Evolutionary conservation across 2,797 vertebrate species (phyloP), one percentile per base, ranked within the genome.

Genomic region (Sebastes cheni): DNA sequence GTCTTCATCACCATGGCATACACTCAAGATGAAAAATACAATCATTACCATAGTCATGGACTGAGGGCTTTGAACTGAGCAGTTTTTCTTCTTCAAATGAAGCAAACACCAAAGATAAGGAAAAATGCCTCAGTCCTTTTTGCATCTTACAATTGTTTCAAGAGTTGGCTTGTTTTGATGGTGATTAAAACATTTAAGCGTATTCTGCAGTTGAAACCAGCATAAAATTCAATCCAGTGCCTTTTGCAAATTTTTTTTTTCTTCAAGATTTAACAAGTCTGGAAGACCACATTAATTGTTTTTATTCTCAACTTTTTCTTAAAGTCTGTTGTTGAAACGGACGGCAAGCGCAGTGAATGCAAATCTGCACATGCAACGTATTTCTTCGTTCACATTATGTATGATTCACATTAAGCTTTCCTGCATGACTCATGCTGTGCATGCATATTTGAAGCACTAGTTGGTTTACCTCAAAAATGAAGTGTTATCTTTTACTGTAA

Each of bases 31-130:
- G 29, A 76, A 71, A 83, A 77, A 32, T 72, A 65, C 29, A 69
- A 69, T 83, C 58, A 76, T 72, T 72, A 77, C 64, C 77, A 62
- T 52, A 54, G 64, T 74, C 14, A 61, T 75, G 50, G 72, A 80
- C 77, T 77, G 71, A 55, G 34, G 42, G 70, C 39, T 72, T 73
- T 60, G 52, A 70, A 55, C 54, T n/a, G 22, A 60, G 30, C 56
- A 34, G 71, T 69, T 54, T 30, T 12, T 58, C n/a, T 2, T 8
- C 46, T 64, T 71, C 39, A 72, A 60, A 76, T 55, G 25, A 80
- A 77, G 59, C 50, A 61, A 80, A 64, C 50, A 54, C 16, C n/a
- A 39, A 52, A 54, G 54, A 56, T 30, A 54, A 22, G 32, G 12
- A 16, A 56, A 66, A 29, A 55, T 20, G 22, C 30, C 29, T 6